Conservation (phyloP, 2,113 vertebrate species). For the Falcunculus frontatus region DNA sequence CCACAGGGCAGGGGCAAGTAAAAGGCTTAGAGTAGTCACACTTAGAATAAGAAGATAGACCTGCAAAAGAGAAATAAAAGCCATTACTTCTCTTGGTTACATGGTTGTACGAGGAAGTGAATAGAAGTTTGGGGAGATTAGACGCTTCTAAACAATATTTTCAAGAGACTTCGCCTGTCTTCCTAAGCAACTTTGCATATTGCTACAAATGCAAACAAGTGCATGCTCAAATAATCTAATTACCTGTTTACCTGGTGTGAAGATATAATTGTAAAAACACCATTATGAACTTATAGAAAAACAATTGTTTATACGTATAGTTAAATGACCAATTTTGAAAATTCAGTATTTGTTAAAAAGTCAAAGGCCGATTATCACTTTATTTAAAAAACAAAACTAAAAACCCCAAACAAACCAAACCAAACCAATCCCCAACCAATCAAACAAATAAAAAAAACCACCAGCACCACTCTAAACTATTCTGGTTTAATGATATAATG, state of each 20-base stretch:
- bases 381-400: not conserved
- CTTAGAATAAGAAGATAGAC: conserved; percentile 94
- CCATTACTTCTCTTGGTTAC: not conserved
- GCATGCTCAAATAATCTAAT: not conserved
- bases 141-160: not conserved
- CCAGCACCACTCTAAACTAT: not conserved
- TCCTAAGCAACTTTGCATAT: not conserved
- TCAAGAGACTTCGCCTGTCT: not conserved
- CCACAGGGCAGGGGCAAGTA: conserved; percentile 92
- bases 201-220: not conserved
- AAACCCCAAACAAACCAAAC: not conserved
- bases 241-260: not conserved
- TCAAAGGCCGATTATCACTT: not conserved
- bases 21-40: conserved; percentile 91
- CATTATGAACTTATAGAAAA: not conserved
- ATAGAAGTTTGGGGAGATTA: not conserved
- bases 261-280: not conserved
- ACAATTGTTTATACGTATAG: not conserved
- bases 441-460: not conserved
- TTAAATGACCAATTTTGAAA: not conserved
- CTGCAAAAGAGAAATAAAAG: conserved; percentile 66
- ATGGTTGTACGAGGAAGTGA: not conserved
- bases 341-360: not conserved
- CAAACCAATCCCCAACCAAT: not conserved
- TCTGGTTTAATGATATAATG: not conserved